A percentile compares a stretch with the other conserved stretches of the same genome.
Conservation (phyloP, 92 coral and sea anemone genomes). For the Parazoanthus swiftii region DNA sequence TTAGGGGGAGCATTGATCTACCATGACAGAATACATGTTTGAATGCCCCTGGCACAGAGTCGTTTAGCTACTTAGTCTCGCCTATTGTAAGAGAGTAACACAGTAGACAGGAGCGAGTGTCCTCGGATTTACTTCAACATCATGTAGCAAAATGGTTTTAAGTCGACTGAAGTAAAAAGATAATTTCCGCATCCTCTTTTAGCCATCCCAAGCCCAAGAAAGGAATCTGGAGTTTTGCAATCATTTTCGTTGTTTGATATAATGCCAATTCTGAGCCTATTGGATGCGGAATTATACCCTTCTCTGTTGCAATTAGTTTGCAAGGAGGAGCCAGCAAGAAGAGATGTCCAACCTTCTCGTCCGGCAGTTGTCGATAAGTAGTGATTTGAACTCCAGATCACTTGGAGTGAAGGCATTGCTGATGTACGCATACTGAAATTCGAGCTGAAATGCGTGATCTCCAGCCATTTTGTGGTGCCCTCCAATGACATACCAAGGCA, state of each 20-base stretch:
- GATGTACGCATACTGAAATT: background rate
- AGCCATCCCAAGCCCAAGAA: background rate
- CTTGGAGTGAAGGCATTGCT: background rate
- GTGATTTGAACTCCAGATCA: background rate
- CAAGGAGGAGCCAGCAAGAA: slow-evolving; percentile 6
- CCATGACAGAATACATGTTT: too few relatives aligned
- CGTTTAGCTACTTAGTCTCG: too few relatives aligned
- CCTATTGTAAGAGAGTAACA: too few relatives aligned
- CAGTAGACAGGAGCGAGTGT: too few relatives aligned
- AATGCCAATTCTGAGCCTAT: background rate
- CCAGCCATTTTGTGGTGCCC: slow-evolving; percentile 15
- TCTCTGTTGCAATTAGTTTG: slow-evolving; percentile 10
- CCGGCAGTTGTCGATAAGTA: background rate
- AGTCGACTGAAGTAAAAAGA: background rate
- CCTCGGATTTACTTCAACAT: background rate
- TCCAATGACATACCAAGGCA: slow-evolving; percentile 7
- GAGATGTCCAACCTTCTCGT: slow-evolving; percentile 14
- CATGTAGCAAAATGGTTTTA: slow-evolving; percentile 9
- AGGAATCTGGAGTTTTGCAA: background rate
- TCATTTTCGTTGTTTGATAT: background rate
- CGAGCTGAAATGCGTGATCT: background rate
- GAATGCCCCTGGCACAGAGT: too few relatives aligned
- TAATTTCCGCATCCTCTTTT: background rate
- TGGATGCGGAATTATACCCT: background rate
- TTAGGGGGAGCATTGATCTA: too few relatives aligned